Conservation (phyloP, 2,888 invertebrate species). For the Drosophila mayaguana region DNA sequence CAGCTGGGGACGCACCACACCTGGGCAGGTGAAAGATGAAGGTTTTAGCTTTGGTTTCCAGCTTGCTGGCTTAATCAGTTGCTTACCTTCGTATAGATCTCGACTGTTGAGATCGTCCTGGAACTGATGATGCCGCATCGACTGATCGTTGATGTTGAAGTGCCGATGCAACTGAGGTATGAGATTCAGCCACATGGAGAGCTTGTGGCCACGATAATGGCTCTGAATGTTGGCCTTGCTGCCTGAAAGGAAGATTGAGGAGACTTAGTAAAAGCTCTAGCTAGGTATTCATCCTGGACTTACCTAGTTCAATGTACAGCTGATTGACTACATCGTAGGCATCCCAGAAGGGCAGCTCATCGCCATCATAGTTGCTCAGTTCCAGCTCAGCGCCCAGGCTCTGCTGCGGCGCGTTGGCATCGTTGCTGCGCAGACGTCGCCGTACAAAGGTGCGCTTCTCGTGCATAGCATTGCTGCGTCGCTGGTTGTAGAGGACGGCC, state of each 20-base stretch:
- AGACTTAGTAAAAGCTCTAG: not conserved
- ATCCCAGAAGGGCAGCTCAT: constrained; percentile 91
- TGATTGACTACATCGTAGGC: constrained; percentile 96
- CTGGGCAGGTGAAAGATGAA: constrained; percentile 82
- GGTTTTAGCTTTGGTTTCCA: not conserved
- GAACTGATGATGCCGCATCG: constrained; percentile 95
- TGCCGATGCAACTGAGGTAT: constrained; percentile 95
- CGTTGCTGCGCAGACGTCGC: constrained; percentile 75
- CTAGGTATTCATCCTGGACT: not conserved
- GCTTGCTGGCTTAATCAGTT: not conserved
- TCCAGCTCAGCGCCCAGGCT: constrained; percentile 54
- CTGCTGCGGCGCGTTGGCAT: constrained; percentile 53
- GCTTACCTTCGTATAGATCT: constrained; percentile 90
- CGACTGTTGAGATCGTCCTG: constrained; percentile 88
- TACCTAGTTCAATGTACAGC: constrained; percentile 93
- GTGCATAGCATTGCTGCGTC: constrained; percentile 78
- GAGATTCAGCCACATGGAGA: constrained; percentile 96
- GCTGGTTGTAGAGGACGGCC: constrained; percentile 82
- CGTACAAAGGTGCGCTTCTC: constrained; percentile 75
- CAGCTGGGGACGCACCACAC: constrained; percentile 91
- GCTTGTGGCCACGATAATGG: constrained; percentile 97
- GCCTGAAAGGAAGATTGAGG: constrained; percentile 84
- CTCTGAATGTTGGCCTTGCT: constrained; percentile 92
- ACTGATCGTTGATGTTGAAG: constrained; percentile 91
- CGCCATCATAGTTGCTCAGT: constrained; percentile 63